Percentiles rank a stretch among this genome's conserved stretches.
Conservation (phyloP, 2,113 vertebrate species). For the Turnix velox region DNA sequence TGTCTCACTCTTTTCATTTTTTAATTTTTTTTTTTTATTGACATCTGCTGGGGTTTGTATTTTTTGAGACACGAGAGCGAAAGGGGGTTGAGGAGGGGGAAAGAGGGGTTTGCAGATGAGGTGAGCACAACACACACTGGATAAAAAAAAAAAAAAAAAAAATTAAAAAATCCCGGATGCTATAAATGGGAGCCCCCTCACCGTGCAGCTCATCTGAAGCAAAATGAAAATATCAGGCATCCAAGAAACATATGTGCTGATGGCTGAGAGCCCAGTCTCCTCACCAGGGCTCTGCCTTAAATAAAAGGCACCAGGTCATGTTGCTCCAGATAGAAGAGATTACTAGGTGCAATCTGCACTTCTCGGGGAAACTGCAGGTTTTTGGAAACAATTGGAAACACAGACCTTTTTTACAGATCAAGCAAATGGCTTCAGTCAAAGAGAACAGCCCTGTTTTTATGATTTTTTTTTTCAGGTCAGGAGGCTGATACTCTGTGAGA, state of each 20-base stretch:
- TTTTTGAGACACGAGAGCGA: background rate
- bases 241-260: constrained; percentile 47
- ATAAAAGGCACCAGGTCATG: constrained; percentile 61
- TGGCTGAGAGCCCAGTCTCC: constrained; percentile 58
- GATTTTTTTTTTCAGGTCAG: background rate
- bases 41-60: constrained; percentile 36
- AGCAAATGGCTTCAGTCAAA: constrained; percentile 28
- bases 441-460: background rate
- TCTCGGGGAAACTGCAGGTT: constrained; percentile 41
- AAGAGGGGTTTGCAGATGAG: constrained; percentile 13
- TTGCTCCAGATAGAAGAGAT: constrained; percentile 62
- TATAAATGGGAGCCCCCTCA: constrained; percentile 55
- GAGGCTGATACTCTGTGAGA: background rate
- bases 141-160: too few relatives aligned
- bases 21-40: background rate
- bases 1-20: background rate
- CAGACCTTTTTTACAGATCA: constrained; percentile 28
- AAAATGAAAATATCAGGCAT: constrained; percentile 59
- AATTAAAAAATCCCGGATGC: constrained; percentile 45
- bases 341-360: constrained; percentile 35
- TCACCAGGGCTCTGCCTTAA: constrained; percentile 54
- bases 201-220: constrained; percentile 58
- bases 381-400: constrained; percentile 52
- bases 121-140: constrained; percentile 40
- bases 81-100: background rate